phyloP scores from a whole-genome alignment of 2,113 vertebrate species.

The Halcyon malimbica region DNA sequence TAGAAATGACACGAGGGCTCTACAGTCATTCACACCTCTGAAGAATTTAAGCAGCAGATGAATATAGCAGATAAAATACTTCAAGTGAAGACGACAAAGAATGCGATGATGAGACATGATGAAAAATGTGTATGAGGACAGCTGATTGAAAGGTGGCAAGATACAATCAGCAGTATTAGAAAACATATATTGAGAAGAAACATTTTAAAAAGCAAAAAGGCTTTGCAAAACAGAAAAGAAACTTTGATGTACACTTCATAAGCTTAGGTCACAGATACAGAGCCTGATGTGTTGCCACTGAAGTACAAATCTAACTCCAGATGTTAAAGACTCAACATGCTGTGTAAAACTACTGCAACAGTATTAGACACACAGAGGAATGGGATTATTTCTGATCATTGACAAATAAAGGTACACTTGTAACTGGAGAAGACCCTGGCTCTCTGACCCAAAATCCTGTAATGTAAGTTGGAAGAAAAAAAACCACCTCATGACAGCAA shows the following conservation, averaged over 20 bases:
- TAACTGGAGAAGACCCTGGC: neutral
- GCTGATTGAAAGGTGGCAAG: neutral
- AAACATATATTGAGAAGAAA: neutral
- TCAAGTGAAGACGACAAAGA: neutral
- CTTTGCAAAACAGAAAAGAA: neutral
- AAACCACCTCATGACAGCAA: neutral
- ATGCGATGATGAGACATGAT: neutral
- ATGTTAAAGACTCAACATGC: neutral
- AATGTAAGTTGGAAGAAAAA: neutral
- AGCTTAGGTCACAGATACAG: neutral
- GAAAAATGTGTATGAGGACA: neutral
- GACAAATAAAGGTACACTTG: neutral
- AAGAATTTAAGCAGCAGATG: slow-evolving; percentile 9
- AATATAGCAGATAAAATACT: slow-evolving; percentile 10
- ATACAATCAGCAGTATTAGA: neutral
- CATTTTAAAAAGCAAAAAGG: neutral
- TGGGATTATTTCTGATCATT: neutral
- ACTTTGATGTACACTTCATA: neutral
- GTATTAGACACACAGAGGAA: neutral
- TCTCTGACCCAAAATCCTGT: neutral
- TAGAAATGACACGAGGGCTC: neutral
- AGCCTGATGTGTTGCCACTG: neutral
- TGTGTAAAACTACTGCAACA: neutral
- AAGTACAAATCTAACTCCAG: neutral
- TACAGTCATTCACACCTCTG: neutral